Percentiles rank a stretch among this genome's conserved stretches.
These are phyloP conservation scores for Chromoteleia sp. DNA, from an alignment of 2,888 invertebrate species.

Conservation along the genomic window DNA sequence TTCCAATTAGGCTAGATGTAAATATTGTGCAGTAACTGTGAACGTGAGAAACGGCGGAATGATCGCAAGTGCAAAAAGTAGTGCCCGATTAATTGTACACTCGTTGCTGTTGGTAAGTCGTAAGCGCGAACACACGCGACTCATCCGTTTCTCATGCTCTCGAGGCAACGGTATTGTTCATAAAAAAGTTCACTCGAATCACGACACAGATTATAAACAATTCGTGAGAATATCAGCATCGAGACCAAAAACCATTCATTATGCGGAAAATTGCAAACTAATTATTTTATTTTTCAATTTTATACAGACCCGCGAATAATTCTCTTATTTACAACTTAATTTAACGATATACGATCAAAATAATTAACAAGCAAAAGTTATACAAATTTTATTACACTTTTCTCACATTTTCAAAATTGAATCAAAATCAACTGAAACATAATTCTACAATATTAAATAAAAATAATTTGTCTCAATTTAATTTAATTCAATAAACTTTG, in stretches of 20 bases:
- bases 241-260: conserved; percentile 31
- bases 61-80: conserved; percentile 50
- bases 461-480: no score
- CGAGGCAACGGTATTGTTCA: conserved; percentile 55
- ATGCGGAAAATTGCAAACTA: conserved; percentile 25
- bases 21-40: conserved; percentile 26
- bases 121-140: conserved; percentile 32
- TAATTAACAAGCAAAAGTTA: no score
- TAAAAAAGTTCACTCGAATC: conserved; percentile 53
- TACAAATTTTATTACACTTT: no score
- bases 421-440: no score
- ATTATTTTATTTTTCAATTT: conserved; percentile 36
- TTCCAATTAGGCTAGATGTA: conserved; percentile 7
- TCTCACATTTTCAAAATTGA: no score
- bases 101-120: conserved; percentile 18
- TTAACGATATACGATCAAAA: no score
- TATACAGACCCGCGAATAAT: background rate
- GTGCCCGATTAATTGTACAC: conserved; percentile 45
- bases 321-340: background rate
- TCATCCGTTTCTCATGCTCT: conserved; percentile 60
- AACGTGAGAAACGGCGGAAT: conserved; percentile 39
- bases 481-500: no score
- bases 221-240: conserved; percentile 50
- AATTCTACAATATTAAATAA: no score
- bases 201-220: conserved; percentile 61